Evolutionary conservation across 2,888 invertebrate species (phyloP).

Genomic region (Chrysotoxum bicinctum): DNA sequence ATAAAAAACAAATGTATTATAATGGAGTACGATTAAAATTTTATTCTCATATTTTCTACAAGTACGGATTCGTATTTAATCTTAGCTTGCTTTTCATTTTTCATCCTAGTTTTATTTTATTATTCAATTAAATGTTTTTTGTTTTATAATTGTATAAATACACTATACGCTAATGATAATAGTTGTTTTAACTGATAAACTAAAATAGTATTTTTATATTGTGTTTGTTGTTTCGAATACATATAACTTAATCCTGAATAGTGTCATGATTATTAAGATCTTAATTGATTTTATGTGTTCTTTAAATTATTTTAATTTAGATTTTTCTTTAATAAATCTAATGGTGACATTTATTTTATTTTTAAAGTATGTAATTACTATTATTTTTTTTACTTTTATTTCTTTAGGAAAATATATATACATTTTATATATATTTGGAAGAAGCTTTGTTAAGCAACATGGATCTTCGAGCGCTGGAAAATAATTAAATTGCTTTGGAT

Average conservation of each 20-base stretch:
- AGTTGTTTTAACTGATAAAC: slow-evolving; percentile 67
- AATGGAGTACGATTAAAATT: slow-evolving; percentile 65
- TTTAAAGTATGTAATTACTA: background rate
- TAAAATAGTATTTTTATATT: slow-evolving; percentile 41
- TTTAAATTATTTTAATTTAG: slow-evolving; percentile 20
- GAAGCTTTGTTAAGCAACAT: slow-evolving; percentile 47
- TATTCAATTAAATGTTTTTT: slow-evolving; percentile 26
- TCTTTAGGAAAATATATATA: slow-evolving; percentile 17
- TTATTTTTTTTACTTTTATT: background rate
- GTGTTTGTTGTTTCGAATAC: slow-evolving; percentile 40
- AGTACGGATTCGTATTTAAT: slow-evolving; percentile 52
- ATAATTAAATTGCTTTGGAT: background rate
- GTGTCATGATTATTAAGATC: slow-evolving; percentile 66
- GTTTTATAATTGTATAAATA: slow-evolving; percentile 66
- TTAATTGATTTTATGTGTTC: slow-evolving; percentile 41
- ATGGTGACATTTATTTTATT: slow-evolving; percentile 19
- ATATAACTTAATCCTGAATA: slow-evolving; percentile 63
- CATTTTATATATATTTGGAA: slow-evolving; percentile 52
- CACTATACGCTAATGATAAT: slow-evolving; percentile 70
- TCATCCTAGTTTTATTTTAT: slow-evolving; percentile 42
- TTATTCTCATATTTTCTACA: slow-evolving; percentile 72
- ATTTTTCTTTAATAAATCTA: slow-evolving; percentile 22
- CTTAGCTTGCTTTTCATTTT: slow-evolving; percentile 55
- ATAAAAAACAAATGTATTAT: background rate
- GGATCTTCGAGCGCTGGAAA: slow-evolving; percentile 33